Evolutionary conservation across 2,113 vertebrate species (phyloP).

Genomic region (Gymnobelideus leadbeateri): DNA sequence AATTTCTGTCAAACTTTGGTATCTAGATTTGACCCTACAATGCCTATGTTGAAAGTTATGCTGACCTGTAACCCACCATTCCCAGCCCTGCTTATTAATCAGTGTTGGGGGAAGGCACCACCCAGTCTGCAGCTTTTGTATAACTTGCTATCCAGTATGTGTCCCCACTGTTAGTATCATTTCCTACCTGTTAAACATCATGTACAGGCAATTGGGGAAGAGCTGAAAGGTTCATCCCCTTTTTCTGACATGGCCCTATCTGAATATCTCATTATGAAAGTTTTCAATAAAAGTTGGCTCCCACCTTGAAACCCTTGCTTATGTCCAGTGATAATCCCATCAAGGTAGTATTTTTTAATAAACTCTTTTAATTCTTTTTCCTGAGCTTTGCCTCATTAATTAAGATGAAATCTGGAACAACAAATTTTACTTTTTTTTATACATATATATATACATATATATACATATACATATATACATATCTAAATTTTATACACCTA

Average conservation of each 20-base stretch:
- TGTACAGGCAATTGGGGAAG: not conserved
- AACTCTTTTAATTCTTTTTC: not conserved
- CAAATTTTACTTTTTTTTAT: too few relatives aligned
- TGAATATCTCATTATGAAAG: not conserved
- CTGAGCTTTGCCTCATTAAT: not conserved
- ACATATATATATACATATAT: too few relatives aligned
- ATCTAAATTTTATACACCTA: too few relatives aligned
- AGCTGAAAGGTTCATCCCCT: not conserved
- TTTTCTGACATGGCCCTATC: not conserved
- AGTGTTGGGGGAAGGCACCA: not conserved
- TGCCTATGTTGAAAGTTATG: not conserved
- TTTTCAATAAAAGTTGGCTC: not conserved
- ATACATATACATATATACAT: too few relatives aligned
- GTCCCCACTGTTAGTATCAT: not conserved
- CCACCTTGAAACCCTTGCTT: not conserved
- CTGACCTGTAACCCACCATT: not conserved
- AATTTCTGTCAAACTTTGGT: not conserved
- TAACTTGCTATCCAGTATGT: not conserved
- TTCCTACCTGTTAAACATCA: not conserved
- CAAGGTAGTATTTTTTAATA: not conserved
- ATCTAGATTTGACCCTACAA: not conserved
- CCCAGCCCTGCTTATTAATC: not conserved
- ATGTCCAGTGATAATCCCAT: not conserved
- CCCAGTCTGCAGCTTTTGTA: not conserved
- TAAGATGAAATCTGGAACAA: not conserved